Evolutionary conservation across 2,888 invertebrate genomes (phyloP).

Genomic region (Cataglyphis albicans): DNA sequence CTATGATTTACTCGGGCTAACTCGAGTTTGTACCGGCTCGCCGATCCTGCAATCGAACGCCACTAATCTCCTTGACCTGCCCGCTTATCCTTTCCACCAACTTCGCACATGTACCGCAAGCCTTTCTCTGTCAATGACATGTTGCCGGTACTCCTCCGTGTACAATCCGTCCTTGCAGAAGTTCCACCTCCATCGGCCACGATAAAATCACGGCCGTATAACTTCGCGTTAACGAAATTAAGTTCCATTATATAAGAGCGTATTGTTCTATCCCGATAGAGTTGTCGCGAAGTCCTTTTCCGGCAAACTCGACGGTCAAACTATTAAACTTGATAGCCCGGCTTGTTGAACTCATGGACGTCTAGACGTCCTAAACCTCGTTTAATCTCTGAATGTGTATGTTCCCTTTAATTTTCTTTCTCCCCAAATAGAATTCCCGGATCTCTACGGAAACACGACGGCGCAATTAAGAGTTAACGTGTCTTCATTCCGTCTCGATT

Average conservation of each 20-base stretch:
- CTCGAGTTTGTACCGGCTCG: slow-evolving; percentile 69
- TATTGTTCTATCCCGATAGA: slow-evolving; percentile 14
- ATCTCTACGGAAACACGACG: slow-evolving; percentile 13
- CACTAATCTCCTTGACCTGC: slow-evolving; percentile 67
- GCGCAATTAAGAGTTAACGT: slow-evolving; percentile 46
- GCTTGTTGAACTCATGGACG: slow-evolving; percentile 40
- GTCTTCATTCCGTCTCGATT: slow-evolving; percentile 9
- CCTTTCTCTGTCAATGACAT: slow-evolving; percentile 39
- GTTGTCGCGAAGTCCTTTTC: background rate
- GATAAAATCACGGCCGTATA: slow-evolving; percentile 7
- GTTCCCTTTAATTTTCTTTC: slow-evolving; percentile 48
- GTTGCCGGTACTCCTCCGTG: slow-evolving; percentile 9
- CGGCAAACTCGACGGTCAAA: slow-evolving; percentile 1
- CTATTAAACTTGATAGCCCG: slow-evolving; percentile 33
- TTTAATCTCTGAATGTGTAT: slow-evolving; percentile 36
- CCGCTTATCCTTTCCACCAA: slow-evolving; percentile 58
- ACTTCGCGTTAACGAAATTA: slow-evolving; percentile 33
- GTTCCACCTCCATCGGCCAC: background rate
- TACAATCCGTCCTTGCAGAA: slow-evolving; percentile 12
- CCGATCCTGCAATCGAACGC: slow-evolving; percentile 72
- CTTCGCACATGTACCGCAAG: slow-evolving; percentile 45
- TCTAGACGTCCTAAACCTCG: slow-evolving; percentile 22
- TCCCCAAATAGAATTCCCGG: slow-evolving; percentile 38
- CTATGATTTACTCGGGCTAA: slow-evolving; percentile 72
- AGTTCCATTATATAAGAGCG: slow-evolving; percentile 6